These are phyloP conservation scores for Hemiscyllium ocellatum DNA, from an alignment of 2,113 vertebrate genomes.

Conservation along the genomic window DNA sequence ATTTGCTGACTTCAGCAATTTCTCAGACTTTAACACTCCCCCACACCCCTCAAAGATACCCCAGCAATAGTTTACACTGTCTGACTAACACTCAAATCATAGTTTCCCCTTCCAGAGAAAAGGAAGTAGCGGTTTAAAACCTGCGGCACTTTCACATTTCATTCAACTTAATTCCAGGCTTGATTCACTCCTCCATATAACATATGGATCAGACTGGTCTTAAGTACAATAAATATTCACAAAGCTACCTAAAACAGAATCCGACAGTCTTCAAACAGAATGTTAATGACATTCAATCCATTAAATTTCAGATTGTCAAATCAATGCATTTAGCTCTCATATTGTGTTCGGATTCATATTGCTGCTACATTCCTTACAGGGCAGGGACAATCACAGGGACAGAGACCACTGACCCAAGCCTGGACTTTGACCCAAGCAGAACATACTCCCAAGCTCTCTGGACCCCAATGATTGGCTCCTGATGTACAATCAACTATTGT, in stretches of 20 bases:
- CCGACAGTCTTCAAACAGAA: neutral
- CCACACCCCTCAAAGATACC: neutral
- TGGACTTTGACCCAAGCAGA: too few relatives aligned
- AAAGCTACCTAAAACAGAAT: neutral
- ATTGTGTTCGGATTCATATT: too few relatives aligned
- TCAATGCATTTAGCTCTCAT: neutral
- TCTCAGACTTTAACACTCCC: neutral
- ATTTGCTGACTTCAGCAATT: neutral
- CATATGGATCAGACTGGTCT: neutral
- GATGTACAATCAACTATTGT: too few relatives aligned
- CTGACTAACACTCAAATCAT: neutral
- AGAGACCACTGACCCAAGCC: too few relatives aligned
- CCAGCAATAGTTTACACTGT: neutral
- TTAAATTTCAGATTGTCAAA: neutral
- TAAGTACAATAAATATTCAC: conserved; percentile 10
- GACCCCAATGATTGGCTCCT: too few relatives aligned
- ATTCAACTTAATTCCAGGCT: neutral
- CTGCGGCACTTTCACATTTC: neutral
- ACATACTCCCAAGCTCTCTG: too few relatives aligned
- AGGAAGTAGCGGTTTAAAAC: neutral
- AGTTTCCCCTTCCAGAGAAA: neutral
- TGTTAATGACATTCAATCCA: neutral
- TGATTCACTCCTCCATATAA: neutral
- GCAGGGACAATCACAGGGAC: too few relatives aligned
- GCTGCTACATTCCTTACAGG: too few relatives aligned